These are phyloP conservation scores for Aldrovandia affinis DNA, from an alignment of 2,797 vertebrate genomes.

Conservation along the genomic window DNA sequence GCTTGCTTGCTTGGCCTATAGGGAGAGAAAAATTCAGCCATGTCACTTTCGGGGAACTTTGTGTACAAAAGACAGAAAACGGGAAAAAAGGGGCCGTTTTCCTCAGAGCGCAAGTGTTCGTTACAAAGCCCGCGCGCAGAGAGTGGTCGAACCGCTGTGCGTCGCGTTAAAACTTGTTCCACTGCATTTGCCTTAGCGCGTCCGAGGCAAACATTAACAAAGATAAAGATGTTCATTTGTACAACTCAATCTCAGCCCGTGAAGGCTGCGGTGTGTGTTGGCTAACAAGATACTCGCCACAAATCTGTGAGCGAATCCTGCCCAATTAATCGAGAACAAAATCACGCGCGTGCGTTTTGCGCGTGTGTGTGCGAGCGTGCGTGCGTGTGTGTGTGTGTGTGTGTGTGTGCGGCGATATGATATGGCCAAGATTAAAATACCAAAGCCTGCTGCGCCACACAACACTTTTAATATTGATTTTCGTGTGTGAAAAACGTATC, in stretches of 20 bases:
- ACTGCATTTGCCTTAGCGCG: neutral
- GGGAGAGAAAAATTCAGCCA: conserved; percentile 3
- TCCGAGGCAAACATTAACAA: neutral
- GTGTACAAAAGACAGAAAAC: neutral
- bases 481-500: neutral
- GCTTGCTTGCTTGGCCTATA: neutral
- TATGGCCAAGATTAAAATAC: conserved; percentile 1
- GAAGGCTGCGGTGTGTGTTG: neutral
- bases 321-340: conserved; percentile 1
- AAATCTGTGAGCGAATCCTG: neutral
- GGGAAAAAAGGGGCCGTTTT: neutral
- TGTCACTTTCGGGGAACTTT: neutral
- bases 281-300: neutral
- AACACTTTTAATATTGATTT: conserved; percentile 7
- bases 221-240: neutral
- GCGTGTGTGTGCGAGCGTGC: neutral
- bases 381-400: neutral
- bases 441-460: neutral
- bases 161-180: neutral
- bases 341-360: neutral
- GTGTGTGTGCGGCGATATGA: conserved; percentile 12
- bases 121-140: neutral
- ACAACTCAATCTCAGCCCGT: neutral
- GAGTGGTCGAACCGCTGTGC: neutral
- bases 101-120: neutral